A percentile compares a stretch with the other conserved stretches of the same genome.
phyloP scores from a whole-genome alignment of 2,113 vertebrate species.

The Chloropsis hardwickii region DNA sequence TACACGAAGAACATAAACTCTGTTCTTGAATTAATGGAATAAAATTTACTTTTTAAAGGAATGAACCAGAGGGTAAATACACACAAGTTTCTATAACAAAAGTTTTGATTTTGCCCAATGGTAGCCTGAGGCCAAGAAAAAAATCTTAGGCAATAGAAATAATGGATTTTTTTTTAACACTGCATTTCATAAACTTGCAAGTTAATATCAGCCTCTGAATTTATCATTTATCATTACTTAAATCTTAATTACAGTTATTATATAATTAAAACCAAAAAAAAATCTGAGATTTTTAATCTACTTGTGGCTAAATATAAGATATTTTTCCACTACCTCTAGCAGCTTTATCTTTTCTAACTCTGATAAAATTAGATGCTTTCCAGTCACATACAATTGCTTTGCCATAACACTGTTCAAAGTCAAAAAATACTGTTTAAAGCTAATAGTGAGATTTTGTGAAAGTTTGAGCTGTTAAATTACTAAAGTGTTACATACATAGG shows the following conservation, averaged over 20 bases:
- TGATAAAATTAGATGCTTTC: not conserved
- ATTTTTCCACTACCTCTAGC: not conserved
- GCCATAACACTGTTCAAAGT: not conserved
- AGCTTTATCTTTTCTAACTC: not conserved
- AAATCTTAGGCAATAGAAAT: not conserved
- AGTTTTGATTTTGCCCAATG: not conserved
- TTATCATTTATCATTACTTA: not conserved
- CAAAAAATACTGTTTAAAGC: not conserved
- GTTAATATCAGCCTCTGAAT: not conserved
- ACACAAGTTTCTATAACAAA: not conserved
- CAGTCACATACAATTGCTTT: not conserved
- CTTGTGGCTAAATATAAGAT: not conserved
- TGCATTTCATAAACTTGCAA: not conserved
- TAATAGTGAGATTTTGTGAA: conserved; percentile 6
- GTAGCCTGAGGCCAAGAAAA: not conserved
- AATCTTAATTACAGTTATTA: not conserved
- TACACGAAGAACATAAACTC: not conserved
- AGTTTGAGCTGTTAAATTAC: conserved; percentile 24
- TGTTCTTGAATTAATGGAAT: not conserved
- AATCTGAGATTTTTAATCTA: not conserved
- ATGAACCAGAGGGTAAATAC: not conserved
- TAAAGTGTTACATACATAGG: not conserved
- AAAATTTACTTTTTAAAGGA: not conserved
- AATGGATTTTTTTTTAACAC: not conserved
- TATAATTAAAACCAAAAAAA: not conserved